Percentiles rank a stretch among this genome's conserved stretches.
phyloP scores from a whole-genome alignment of 2,113 vertebrate genomes.

The Synodontis membranacea region DNA sequence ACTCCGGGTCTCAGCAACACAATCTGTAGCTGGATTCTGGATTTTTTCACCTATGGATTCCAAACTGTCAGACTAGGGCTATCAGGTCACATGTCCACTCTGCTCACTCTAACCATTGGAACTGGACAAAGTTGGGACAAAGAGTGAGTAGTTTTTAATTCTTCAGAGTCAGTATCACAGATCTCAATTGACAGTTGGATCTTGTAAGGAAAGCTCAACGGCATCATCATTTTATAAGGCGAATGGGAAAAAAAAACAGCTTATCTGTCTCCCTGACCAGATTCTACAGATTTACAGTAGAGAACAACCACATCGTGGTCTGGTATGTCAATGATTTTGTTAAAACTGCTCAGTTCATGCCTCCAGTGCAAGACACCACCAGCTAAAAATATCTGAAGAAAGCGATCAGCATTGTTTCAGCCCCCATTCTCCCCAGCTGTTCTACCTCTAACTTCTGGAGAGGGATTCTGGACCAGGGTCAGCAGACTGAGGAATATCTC shows the following conservation, averaged over 20 bases:
- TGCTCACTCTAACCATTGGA: background rate
- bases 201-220: background rate
- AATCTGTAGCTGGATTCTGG: background rate
- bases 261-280: background rate
- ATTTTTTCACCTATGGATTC: no score
- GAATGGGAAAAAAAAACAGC: background rate
- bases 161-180: background rate
- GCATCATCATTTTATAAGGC: background rate
- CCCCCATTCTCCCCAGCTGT: background rate
- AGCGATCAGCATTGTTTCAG: background rate
- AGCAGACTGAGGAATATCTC: no score
- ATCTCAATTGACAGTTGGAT: background rate
- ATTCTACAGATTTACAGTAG: background rate
- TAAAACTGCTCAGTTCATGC: background rate
- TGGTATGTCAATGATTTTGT: background rate
- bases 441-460: background rate
- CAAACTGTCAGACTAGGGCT: background rate
- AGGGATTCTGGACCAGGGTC: no score
- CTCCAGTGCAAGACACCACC: background rate
- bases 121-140: background rate
- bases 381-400: background rate
- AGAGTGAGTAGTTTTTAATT: background rate
- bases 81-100: background rate
- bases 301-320: background rate
- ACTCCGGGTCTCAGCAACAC: background rate